Percentiles rank a stretch among this genome's conserved stretches.
Conservation (phyloP, 2,797 vertebrate genomes). For the Manis javanica region DNA sequence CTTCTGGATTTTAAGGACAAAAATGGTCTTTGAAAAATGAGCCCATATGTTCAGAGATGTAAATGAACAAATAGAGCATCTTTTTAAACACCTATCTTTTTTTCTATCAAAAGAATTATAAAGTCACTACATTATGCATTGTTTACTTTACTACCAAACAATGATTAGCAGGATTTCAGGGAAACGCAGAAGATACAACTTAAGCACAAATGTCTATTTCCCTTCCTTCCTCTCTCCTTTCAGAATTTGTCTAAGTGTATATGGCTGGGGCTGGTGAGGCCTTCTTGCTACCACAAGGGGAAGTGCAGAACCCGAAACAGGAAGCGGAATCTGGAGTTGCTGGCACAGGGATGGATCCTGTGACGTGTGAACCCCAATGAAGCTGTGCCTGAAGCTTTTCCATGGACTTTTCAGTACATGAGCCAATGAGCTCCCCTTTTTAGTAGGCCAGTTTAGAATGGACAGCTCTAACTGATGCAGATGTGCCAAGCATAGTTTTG, state of each 20-base stretch:
- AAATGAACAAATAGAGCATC: background rate
- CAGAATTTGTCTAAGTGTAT: background rate
- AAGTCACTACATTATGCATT: background rate
- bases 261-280: background rate
- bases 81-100: background rate
- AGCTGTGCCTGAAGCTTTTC: background rate
- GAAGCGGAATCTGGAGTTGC: background rate
- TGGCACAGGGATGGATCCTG: background rate
- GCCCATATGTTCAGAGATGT: background rate
- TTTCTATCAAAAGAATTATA: background rate
- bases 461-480: background rate
- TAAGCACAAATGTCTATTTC: background rate
- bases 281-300: background rate
- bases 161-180: background rate
- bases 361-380: background rate
- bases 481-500: background rate
- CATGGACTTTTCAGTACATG: background rate
- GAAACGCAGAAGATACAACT: background rate
- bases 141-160: background rate
- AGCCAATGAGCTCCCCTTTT: background rate
- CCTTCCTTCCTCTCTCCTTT: background rate
- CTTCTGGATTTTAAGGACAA: constrained; percentile 11
- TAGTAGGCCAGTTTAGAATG: background rate
- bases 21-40: background rate
- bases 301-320: background rate